Base-by-base conservation (phyloP, 2,797 vertebrate genomes). In the Gymnoscopelus braueri region DNA sequence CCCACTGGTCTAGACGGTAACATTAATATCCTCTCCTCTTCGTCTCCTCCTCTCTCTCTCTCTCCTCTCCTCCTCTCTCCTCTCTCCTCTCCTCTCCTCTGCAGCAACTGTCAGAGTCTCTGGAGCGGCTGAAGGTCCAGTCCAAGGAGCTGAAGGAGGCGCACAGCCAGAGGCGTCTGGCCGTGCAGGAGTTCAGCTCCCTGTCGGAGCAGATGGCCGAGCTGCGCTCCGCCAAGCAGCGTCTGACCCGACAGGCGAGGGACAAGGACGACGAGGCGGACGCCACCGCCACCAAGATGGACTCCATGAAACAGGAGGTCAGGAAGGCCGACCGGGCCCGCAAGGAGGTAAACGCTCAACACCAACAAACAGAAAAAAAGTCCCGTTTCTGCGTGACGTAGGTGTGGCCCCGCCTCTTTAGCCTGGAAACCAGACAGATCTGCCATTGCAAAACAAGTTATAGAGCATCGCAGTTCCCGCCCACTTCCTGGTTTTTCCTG, bases 191-290 rank as follows among this genome's bases (percentile, higher is more conserved):
- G 90, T 95, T 95, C 83, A 96, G 96, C 0, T 97, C 98, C 62
- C 88, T 97, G 67, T 97, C 94, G 0, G 97, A 99, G 84, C 94
- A 94, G 77, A 93, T 95, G 96, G 93, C 94, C 0, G 97, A 98
- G 69, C 92, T 98, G 57, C 94, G 95, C 39, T 95, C 97, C 1
- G 95, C 96, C 61, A 98, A 98, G 75, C 96, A 98, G 87, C 96
- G 95, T 35, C 93, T 96, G 57, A 93, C 95, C 3, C 96, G 97
- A 2, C 96, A 97, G 55, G 95, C 98, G 0, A 92, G 96, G 0
- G 98, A 99, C 92, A 97, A 97, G 51, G 97, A 98, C 80, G 97
- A 99, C 19, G 96, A 99, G 91, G 57, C 95, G 92, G 97, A 98
- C 65, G 77, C 83, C 8, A 91, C 96, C 69, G 90, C 95, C 91